A percentile compares a stretch with the other conserved stretches of the same genome.
These are phyloP conservation scores for Drosophila mayaguana DNA, from an alignment of 2,888 invertebrate species.

Conservation along the genomic window DNA sequence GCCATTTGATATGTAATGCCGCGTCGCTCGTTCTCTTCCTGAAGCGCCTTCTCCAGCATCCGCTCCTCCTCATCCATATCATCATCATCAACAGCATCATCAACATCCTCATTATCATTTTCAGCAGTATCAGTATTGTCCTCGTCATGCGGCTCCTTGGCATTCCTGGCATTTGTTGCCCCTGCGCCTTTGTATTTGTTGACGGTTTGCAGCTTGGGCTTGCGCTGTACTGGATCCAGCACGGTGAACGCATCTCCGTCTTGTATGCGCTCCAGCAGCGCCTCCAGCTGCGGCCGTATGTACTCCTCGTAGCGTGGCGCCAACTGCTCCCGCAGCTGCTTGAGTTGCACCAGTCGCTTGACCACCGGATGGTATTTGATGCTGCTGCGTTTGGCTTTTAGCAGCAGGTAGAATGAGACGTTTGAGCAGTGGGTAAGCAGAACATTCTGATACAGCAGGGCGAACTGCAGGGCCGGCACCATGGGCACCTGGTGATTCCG, in stretches of 20 bases:
- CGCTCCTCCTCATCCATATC: conserved; percentile 85
- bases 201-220: conserved; percentile 63
- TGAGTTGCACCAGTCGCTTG: conserved; percentile 92
- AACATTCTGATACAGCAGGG: conserved; percentile 89
- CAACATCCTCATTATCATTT: conserved; percentile 84
- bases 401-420: conserved; percentile 92
- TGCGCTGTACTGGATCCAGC: conserved; percentile 58
- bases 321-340: conserved; percentile 91
- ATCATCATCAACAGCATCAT: conserved; percentile 85
- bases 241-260: conserved; percentile 82
- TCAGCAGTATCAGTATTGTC: conserved; percentile 84
- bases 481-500: conserved; percentile 88
- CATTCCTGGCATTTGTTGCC: conserved; percentile 53
- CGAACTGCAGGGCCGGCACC: conserved; percentile 89
- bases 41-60: conserved; percentile 84
- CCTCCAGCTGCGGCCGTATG: conserved; percentile 89
- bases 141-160: neutral
- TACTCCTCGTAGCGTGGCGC: conserved; percentile 89
- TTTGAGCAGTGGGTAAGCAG: conserved; percentile 94
- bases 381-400: conserved; percentile 91
- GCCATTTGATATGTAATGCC: conserved; percentile 96
- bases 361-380: conserved; percentile 95
- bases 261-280: conserved; percentile 87
- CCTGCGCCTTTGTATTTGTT: conserved; percentile 42
- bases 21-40: conserved; percentile 87